Conservation (phyloP, 1,140 invertebrate genomes). For the Saxidomus purpurata region DNA sequence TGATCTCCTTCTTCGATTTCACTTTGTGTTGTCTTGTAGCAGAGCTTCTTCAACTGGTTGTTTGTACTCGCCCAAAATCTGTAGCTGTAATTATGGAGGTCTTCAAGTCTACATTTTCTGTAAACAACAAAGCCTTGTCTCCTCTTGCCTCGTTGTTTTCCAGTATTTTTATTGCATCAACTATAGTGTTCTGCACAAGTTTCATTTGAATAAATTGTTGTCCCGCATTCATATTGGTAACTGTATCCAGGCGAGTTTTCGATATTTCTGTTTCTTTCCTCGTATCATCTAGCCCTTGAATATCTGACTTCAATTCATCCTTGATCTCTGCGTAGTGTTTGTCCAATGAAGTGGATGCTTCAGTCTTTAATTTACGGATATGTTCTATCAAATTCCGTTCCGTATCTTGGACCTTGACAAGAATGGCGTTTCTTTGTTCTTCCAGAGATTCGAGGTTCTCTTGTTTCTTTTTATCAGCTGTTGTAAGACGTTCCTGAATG, state of each 20-base stretch:
- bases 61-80: background rate
- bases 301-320: background rate
- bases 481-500: background rate
- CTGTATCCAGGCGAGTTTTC: background rate
- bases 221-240: background rate
- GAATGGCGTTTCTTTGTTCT: background rate
- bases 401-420: background rate
- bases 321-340: background rate
- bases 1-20: background rate
- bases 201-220: background rate
- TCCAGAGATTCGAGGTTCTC: background rate
- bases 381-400: background rate
- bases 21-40: background rate
- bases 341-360: background rate
- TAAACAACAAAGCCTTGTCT: background rate
- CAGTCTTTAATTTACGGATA: background rate
- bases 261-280: background rate
- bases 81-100: background rate
- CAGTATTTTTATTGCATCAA: background rate
- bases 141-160: background rate
- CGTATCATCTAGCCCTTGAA: background rate
- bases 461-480: background rate
- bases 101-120: background rate
- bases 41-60: background rate
- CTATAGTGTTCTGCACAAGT: background rate